These are phyloP conservation scores for Bombus sibiricus DNA, from an alignment of 1,140 invertebrate genomes.

Conservation along the genomic window DNA sequence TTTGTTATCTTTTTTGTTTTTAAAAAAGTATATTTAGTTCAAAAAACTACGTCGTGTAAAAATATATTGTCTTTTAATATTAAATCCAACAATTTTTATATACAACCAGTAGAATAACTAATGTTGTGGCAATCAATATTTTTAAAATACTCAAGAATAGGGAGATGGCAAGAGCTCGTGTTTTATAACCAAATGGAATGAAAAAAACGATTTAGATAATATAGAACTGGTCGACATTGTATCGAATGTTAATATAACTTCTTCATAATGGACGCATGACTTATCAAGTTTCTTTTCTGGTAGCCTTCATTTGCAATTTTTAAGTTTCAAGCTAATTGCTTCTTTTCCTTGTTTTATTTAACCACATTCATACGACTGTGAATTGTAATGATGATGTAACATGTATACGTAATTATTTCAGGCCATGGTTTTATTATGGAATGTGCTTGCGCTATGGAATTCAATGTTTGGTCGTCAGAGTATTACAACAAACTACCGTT, in stretches of 20 bases:
- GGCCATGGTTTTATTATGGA: conserved; percentile 72
- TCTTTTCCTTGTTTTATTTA: background rate
- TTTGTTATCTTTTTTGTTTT: no score
- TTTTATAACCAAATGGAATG: no score
- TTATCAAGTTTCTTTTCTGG: background rate
- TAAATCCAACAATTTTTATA: no score
- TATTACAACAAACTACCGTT: conserved; percentile 71
- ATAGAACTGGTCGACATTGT: background rate
- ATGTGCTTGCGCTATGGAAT: conserved; percentile 76
- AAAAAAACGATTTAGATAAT: no score
- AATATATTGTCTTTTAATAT: no score
- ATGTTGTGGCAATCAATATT: no score
- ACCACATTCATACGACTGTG: background rate
- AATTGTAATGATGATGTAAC: background rate
- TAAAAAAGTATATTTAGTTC: no score
- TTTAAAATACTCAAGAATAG: no score
- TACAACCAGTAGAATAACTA: no score
- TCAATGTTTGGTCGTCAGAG: conserved; percentile 68
- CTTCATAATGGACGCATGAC: no score
- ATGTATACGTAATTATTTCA: conserved; percentile 29
- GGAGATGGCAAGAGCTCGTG: no score
- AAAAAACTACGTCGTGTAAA: no score
- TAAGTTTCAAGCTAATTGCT: background rate
- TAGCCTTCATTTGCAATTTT: background rate
- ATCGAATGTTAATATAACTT: background rate